A percentile compares a stretch with the other conserved stretches of the same genome.
phyloP scores from a whole-genome alignment of 1,140 invertebrate genomes.

The Maniola jurtina region DNA sequence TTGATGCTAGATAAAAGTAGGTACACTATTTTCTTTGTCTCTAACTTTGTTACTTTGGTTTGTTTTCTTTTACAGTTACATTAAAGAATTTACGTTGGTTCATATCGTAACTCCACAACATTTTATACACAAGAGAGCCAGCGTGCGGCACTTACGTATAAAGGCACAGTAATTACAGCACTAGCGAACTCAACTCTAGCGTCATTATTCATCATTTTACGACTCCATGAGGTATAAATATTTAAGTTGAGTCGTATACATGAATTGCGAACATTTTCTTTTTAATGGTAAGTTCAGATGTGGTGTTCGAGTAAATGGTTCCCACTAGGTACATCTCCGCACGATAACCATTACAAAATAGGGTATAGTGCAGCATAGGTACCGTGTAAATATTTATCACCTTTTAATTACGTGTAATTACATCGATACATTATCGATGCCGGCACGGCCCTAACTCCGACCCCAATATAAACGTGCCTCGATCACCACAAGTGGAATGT shows the following conservation, averaged over 20 bases:
- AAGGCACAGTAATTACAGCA: slow-evolving; percentile 74
- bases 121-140: slow-evolving; percentile 69
- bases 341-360: slow-evolving; percentile 53
- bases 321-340: slow-evolving; percentile 52
- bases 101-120: slow-evolving; percentile 56
- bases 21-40: neutral
- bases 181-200: slow-evolving; percentile 71
- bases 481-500: slow-evolving; percentile 59
- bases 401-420: slow-evolving; percentile 69
- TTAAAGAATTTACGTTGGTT: slow-evolving; percentile 44
- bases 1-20: neutral
- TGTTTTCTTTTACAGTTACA: slow-evolving; percentile 46
- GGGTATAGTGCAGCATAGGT: slow-evolving; percentile 45
- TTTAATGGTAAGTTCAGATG: slow-evolving; percentile 76
- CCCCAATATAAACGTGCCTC: slow-evolving; percentile 41
- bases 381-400: slow-evolving; percentile 54
- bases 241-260: slow-evolving; percentile 76
- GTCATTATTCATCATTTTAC: slow-evolving; percentile 78
- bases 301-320: slow-evolving; percentile 59
- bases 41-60: slow-evolving; percentile 12
- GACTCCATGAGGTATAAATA: slow-evolving; percentile 76
- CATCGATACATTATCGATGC: slow-evolving; percentile 49
- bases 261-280: slow-evolving; percentile 77
- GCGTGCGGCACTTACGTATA: slow-evolving; percentile 58
- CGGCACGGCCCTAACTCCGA: slow-evolving; percentile 37